These are phyloP conservation scores for Brachyrhaphis roseni DNA, from an alignment of 2,797 vertebrate species.

Conservation along the genomic window DNA sequence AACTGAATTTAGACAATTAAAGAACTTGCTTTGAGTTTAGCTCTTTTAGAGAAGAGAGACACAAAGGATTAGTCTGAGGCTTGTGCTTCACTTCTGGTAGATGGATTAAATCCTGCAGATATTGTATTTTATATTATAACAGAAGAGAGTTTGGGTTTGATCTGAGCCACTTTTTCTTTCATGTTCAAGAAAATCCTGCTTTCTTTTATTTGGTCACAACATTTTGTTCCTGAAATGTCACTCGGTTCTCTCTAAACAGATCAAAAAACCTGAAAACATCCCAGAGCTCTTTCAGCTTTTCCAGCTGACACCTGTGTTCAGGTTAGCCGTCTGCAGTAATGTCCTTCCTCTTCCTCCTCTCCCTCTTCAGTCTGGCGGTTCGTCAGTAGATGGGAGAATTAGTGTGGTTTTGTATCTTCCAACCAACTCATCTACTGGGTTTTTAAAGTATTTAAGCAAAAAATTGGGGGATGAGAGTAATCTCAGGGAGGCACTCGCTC, in stretches of 20 bases:
- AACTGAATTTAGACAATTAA: slow-evolving; percentile 12
- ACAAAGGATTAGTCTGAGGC: neutral
- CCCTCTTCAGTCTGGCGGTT: slow-evolving; percentile 44
- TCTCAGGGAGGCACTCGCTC: slow-evolving; percentile 67
- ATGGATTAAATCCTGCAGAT: neutral
- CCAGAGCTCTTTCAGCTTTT: neutral
- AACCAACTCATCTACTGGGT: slow-evolving; percentile 63
- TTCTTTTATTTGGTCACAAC: neutral
- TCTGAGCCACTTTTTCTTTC: neutral
- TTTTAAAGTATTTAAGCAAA: slow-evolving; percentile 66
- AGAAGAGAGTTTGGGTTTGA: neutral
- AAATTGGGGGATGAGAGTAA: slow-evolving; percentile 72
- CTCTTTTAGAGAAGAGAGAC: slow-evolving; percentile 1
- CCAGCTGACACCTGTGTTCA: slow-evolving; percentile 22
- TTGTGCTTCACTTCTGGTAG: neutral
- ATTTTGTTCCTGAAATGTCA: neutral
- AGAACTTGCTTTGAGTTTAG: neutral
- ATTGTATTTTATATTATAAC: neutral
- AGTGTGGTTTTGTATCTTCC: slow-evolving; percentile 62
- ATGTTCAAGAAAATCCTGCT: neutral
- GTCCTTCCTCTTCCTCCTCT: slow-evolving; percentile 21
- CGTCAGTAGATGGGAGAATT: slow-evolving; percentile 61
- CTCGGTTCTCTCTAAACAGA: neutral
- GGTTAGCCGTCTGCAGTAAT: slow-evolving; percentile 41
- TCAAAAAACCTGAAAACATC: neutral